phyloP scores from a whole-genome alignment of 1,140 invertebrate genomes.

The Octopus sinensis region DNA sequence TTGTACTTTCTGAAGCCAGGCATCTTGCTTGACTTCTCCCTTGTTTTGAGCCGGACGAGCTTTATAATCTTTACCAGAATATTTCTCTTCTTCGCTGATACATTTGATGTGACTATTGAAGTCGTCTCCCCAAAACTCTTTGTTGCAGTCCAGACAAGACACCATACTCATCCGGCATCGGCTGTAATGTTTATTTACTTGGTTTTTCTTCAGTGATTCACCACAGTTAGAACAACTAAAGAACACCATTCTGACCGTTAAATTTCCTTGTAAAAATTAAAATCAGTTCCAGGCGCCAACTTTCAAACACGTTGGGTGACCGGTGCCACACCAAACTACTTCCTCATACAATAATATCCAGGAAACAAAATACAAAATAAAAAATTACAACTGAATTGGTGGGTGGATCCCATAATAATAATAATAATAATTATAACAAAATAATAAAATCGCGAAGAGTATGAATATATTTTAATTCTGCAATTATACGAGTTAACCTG shows the following conservation, averaged over 20 bases:
- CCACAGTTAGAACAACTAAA: constrained; percentile 89
- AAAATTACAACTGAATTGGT: no score
- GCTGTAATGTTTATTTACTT: constrained; percentile 81
- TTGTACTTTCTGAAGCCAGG: constrained; percentile 78
- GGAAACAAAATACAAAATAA: no score
- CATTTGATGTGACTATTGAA: constrained; percentile 86
- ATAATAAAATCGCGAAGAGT: no score
- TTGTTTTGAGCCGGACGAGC: constrained; percentile 74
- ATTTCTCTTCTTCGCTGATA: constrained; percentile 85
- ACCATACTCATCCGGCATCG: constrained; percentile 64
- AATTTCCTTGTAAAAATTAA: no score
- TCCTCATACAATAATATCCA: no score
- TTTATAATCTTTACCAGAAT: constrained; percentile 78
- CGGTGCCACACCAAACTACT: no score
- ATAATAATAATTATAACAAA: no score
- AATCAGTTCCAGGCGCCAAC: no score
- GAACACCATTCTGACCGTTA: constrained; percentile 70
- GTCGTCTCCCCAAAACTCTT: constrained; percentile 62
- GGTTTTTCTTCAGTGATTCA: constrained; percentile 80
- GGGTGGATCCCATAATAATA: no score
- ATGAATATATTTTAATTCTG: no score
- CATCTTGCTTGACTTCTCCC: constrained; percentile 83
- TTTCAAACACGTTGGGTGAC: no score
- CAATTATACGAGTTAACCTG: no score
- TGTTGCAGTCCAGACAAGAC: constrained; percentile 82